A percentile compares a stretch with the other conserved stretches of the same genome.
Conservation (phyloP, 2,113 vertebrate species). For the Telmatochromis sp. region DNA sequence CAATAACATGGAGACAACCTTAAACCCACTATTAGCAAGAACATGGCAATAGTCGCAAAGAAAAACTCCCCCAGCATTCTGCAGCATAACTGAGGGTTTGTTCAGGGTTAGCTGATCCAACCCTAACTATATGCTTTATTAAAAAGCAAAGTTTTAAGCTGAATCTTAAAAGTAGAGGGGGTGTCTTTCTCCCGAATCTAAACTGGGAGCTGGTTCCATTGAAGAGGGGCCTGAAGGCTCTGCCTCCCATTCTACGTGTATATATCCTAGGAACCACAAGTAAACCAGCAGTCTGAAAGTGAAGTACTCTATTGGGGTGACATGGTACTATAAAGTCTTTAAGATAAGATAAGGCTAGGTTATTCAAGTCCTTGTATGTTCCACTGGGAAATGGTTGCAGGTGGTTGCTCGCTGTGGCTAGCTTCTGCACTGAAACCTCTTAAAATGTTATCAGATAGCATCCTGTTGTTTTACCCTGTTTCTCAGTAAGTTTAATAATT, state of each 20-base stretch:
- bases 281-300: neutral
- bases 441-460: neutral
- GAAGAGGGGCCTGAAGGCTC: neutral
- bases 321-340: neutral
- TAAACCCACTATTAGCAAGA: neutral
- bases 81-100: neutral
- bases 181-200: neutral
- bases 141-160: neutral
- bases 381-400: neutral
- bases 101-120: neutral
- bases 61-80: neutral
- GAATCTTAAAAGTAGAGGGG: neutral
- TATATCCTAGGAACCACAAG: neutral
- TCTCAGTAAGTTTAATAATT: neutral
- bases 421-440: neutral
- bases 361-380: neutral
- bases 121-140: neutral
- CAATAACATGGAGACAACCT: neutral
- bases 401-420: neutral
- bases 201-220: neutral
- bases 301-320: neutral
- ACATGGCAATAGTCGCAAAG: accelerated
- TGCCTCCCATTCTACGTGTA: neutral
- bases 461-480: neutral
- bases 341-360: neutral